These are phyloP conservation scores for Araneus ventricosus DNA, from an alignment of 1,140 invertebrate species.

Conservation along the genomic window DNA sequence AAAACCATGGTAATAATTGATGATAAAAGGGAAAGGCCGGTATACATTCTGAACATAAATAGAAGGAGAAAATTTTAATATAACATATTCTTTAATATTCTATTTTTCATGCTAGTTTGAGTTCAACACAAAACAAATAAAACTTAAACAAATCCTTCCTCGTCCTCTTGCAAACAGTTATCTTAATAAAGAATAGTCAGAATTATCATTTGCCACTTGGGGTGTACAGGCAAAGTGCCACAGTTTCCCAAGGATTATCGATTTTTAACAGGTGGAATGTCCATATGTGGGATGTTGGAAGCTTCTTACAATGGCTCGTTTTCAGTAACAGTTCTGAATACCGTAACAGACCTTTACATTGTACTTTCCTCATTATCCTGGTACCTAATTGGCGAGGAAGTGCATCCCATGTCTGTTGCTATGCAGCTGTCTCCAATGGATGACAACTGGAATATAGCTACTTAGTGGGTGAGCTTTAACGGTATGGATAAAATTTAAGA, in stretches of 20 bases:
- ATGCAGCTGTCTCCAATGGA: constrained; percentile 73
- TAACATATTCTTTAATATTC: constrained; percentile 29
- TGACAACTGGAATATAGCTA: constrained; percentile 58
- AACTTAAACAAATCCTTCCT: background rate
- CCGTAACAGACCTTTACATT: constrained; percentile 66
- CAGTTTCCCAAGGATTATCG: constrained; percentile 29
- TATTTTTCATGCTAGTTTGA: background rate
- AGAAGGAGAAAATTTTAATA: background rate
- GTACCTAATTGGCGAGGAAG: background rate
- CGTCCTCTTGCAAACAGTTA: constrained; percentile 4
- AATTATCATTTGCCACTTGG: constrained; percentile 66
- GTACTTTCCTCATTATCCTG: constrained; percentile 48
- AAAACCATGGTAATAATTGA: too few species aligned
- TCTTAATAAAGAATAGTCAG: constrained; percentile 70
- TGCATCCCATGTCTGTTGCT: constrained; percentile 68
- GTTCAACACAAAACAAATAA: background rate
- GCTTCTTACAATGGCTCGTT: constrained; percentile 53
- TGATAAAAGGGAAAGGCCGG: too few species aligned
- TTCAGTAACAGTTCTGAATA: constrained; percentile 66
- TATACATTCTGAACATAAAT: too few species aligned
- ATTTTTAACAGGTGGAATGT: constrained; percentile 38
- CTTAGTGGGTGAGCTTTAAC: constrained; percentile 50
- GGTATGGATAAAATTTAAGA: constrained; percentile 69
- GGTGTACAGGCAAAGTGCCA: constrained; percentile 49
- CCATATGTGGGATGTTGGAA: constrained; percentile 52